Conservation (phyloP, 2,113 vertebrate genomes). For the Mystacornis crossleyi region DNA sequence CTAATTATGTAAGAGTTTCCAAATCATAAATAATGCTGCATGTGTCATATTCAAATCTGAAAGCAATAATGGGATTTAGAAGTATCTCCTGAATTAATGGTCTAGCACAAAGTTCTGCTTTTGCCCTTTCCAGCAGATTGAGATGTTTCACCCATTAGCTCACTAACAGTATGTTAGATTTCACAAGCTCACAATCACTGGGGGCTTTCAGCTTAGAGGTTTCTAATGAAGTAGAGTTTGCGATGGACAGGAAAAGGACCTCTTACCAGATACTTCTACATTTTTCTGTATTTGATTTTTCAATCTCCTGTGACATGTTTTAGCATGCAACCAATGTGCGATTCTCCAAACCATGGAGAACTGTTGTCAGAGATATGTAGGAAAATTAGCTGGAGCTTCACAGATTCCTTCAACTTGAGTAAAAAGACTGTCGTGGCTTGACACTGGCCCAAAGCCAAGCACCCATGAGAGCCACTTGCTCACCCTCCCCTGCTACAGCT, state of each 20-base stretch:
- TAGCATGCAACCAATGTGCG: neutral
- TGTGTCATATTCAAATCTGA: neutral
- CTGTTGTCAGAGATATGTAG: neutral
- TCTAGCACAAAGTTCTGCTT: neutral
- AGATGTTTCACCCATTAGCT: neutral
- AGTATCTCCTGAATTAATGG: neutral
- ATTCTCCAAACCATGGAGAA: neutral
- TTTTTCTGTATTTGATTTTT: neutral
- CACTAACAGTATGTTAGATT: neutral
- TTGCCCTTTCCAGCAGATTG: neutral
- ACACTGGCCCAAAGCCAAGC: neutral
- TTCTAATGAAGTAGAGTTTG: neutral
- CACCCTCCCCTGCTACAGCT: neutral
- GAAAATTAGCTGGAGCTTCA: neutral
- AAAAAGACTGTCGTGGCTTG: neutral
- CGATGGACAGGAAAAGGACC: neutral
- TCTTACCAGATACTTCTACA: neutral
- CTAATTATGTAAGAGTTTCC: slow-evolving; percentile 10
- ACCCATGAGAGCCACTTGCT: neutral
- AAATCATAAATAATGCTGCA: slow-evolving; percentile 33
- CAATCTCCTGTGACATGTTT: neutral
- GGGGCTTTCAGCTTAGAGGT: neutral
- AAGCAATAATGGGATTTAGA: neutral
- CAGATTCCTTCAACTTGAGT: neutral
- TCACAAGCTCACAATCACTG: neutral